Evolutionary conservation across 1,140 invertebrate species (phyloP).

Genomic region (Tetraneura akinire): DNA sequence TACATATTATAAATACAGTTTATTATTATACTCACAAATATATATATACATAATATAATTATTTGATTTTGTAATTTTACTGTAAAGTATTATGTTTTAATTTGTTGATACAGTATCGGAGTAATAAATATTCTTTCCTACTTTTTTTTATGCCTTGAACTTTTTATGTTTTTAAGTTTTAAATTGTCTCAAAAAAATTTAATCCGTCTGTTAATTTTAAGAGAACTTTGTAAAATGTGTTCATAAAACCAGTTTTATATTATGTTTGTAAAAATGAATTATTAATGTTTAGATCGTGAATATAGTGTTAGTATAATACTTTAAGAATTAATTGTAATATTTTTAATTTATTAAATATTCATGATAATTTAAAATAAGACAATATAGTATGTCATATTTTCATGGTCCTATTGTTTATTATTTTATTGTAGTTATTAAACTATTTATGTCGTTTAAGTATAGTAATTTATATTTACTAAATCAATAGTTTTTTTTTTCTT

Average conservation of each 20-base stretch:
- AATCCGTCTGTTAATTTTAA: conserved; percentile 26
- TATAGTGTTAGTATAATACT: background rate
- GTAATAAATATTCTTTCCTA: conserved; percentile 23
- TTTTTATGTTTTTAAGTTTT: conserved; percentile 23
- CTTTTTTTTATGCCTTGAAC: conserved; percentile 15
- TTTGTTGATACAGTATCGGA: background rate
- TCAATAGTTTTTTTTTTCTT: background rate
- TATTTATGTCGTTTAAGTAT: background rate
- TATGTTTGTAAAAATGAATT: conserved; percentile 27
- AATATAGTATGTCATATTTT: background rate
- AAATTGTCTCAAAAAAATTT: conserved; percentile 4
- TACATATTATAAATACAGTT: no score
- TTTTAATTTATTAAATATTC: conserved; percentile 14
- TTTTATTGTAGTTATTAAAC: conserved; percentile 18
- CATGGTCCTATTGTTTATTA: conserved; percentile 1
- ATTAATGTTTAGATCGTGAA: background rate
- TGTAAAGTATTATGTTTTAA: conserved; percentile 38
- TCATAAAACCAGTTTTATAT: conserved; percentile 19
- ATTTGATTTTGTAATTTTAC: conserved; percentile 29
- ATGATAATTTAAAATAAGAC: background rate
- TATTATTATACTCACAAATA: background rate
- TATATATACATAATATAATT: background rate
- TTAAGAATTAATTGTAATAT: background rate
- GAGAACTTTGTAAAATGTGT: conserved; percentile 18
- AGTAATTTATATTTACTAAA: conserved; percentile 8